These are phyloP conservation scores for Gila orcuttii DNA, from an alignment of 2,113 vertebrate genomes.

Conservation along the genomic window DNA sequence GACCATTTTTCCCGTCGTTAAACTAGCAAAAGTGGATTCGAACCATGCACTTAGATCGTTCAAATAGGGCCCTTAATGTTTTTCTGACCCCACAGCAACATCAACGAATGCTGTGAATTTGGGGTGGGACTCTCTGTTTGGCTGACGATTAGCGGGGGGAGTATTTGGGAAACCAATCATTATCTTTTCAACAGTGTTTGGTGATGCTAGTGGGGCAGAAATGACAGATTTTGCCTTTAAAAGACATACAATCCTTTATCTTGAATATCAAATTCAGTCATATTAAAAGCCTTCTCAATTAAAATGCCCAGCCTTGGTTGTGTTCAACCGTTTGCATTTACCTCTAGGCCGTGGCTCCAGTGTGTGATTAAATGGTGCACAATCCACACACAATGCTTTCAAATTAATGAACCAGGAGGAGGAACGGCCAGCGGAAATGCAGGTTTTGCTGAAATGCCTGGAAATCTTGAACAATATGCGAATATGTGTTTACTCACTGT, in stretches of 20 bases:
- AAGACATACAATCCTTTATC: background rate
- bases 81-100: background rate
- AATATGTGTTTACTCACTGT: slow-evolving; percentile 41
- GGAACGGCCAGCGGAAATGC: slow-evolving; percentile 10
- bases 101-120: background rate
- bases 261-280: background rate
- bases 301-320: background rate
- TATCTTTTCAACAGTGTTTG: background rate
- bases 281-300: slow-evolving; percentile 6
- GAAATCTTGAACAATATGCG: slow-evolving; percentile 31
- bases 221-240: background rate
- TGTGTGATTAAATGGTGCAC: slow-evolving; percentile 24
- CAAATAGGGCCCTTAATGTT: no score
- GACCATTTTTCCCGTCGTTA: no score
- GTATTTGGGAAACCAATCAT: background rate
- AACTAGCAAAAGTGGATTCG: no score
- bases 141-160: background rate
- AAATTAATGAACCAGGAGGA: slow-evolving; percentile 5
- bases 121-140: background rate
- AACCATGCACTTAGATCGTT: no score
- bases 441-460: slow-evolving; percentile 32
- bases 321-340: background rate
- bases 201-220: background rate
- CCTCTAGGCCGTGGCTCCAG: background rate
- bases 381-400: slow-evolving; percentile 5